phyloP scores from a whole-genome alignment of 1,140 invertebrate genomes.

The Lepidurus couesii region DNA sequence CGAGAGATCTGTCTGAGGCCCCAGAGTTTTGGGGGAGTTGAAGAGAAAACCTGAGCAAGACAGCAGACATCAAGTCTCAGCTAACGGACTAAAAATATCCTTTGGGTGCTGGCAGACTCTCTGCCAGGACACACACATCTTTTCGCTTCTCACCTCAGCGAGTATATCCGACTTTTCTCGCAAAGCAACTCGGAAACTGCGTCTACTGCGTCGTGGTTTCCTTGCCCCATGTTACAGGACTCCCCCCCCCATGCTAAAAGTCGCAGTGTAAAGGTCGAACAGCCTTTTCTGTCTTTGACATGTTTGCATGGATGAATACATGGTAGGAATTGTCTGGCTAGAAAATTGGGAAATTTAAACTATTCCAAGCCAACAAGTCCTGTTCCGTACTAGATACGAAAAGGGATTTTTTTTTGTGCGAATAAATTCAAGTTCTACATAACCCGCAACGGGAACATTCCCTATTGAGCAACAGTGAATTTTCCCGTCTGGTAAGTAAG shows the following conservation, averaged over 20 bases:
- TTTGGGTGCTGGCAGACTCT: slow-evolving; percentile 9
- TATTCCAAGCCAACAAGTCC: no score
- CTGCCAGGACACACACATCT: not conserved
- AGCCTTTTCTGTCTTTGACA: not conserved
- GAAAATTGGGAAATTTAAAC: not conserved
- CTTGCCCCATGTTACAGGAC: no score
- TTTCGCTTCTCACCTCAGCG: not conserved
- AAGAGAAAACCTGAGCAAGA: not conserved
- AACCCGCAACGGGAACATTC: no score
- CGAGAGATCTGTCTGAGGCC: not conserved
- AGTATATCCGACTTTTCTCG: not conserved
- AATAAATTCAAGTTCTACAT: no score
- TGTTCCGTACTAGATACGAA: no score
- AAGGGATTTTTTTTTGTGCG: no score
- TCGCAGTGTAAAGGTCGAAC: no score
- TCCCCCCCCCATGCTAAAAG: no score
- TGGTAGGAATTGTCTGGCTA: not conserved
- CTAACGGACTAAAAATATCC: slow-evolving; percentile 7
- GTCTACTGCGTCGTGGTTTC: not conserved
- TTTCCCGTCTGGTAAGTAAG: no score
- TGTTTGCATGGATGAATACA: not conserved
- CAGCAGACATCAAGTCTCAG: slow-evolving; percentile 21
- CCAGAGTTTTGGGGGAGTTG: not conserved
- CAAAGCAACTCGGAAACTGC: not conserved
- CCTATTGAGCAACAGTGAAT: no score